Evolutionary conservation across 2,888 invertebrate genomes (phyloP), one percentile per base, ranked within the genome.

Genomic region (Leistus spinibarbis): DNA sequence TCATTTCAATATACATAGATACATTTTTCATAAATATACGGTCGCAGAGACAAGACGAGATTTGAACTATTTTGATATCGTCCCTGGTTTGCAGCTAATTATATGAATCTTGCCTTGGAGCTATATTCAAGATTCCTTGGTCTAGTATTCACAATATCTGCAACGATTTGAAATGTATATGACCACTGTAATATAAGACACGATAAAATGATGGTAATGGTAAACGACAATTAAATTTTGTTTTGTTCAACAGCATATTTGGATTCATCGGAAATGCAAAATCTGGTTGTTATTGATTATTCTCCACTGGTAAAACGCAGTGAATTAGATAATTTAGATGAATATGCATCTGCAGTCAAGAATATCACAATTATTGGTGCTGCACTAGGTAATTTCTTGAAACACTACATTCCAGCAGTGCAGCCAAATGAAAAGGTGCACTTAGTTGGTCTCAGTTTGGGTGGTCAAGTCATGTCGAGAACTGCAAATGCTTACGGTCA

Each of bases 381-480:
- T 17, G 57, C 73, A 20, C 23, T 73, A 19, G 73, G 60, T 17
- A 62, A 67, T 53, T 67, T 73, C 40, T 22, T 73, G 16, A 5
- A 67, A 17, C 20, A 62, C 0, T 67, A 60, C 17, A 73, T 67
- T 10, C 73, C 73, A 1, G 13, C 40, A 20, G 60, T 62, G 53
- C 73, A 73, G 22, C 13, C 73, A 16, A 13, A 60, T 24, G 73
- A 67, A 22, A 13, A 53, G 19, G 23, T 73, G 7, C 73, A 73
- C 54, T 16, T 73, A 10, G 54, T 73, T 5, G 60, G 73, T 23
- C 73, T 67, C 53, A 73, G 73, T 67, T 22, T 73, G 23, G 73
- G 73, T 13, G 9, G 67, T 40, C 73, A 73, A 60, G 24, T 73
- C 9, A 73, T 73, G 73, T 73, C 73, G n/a, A 27, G 40, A 53